Evolutionary conservation across 2,888 invertebrate genomes (phyloP), one percentile per base, ranked within the genome.

Genomic region (Stratiomys singularior): DNA sequence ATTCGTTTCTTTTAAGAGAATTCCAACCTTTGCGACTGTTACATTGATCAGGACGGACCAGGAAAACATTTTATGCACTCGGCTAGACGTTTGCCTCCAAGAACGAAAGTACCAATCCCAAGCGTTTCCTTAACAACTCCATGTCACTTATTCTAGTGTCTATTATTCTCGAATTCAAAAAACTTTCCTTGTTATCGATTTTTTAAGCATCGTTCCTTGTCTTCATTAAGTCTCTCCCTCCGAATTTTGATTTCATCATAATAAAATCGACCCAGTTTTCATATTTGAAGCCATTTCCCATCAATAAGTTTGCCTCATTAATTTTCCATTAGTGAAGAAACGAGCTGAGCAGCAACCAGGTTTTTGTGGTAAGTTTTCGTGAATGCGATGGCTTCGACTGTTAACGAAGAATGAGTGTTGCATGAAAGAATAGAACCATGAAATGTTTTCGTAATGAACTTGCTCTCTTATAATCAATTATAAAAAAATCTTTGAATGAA

Each of bases 261-360:
- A 25, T 52, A 47, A 28, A 72, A 52, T 47, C 69, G 69, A 69
- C 71, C 71, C 56, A 56, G 15, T 56, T 72, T 72, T 28, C 28
- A 56, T 56, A 18, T 56, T 28, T 56, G 18, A 15, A 72, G 71
- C 37, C 27, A 56, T 72, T 72, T 28, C 71, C 44, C 71, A 71
- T 71, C 71, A 47, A 71, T 71, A 47, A 69, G 9, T 66, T 44
- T 15, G 69, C 23, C 71, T 72, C 71, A 72, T 72, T 72, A 56
- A 72, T 56, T 72, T 72, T 18, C 71, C 71, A 72, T 72, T 72
- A 72, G 52, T 28, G 56, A 1, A 52, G 27, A 30, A 72, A 56
- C 18, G 30, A 64, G 30, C 64, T 28, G 13, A 13, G 23, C 18
- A 28, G n/a, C 37, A 52, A 15, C 52, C 4, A 52, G 4, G 52